Conservation (phyloP, 2,797 vertebrate species). For the Sternarchorhynchus goeldii region DNA sequence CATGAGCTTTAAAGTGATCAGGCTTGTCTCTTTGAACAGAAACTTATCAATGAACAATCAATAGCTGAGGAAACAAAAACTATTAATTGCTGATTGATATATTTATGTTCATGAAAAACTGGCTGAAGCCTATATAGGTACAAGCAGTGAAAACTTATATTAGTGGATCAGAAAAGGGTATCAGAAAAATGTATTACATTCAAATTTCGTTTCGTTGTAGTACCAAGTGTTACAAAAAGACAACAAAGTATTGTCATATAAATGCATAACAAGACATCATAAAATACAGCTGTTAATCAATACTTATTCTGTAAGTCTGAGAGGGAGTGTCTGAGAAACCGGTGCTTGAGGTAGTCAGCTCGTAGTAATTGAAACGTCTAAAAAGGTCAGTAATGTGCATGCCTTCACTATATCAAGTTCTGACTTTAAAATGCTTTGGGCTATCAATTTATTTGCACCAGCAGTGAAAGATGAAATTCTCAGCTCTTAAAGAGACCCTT, state of each 20-base stretch:
- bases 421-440: constrained; percentile 1
- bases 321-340: not conserved
- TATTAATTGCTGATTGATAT: too few relatives aligned
- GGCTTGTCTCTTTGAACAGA: too few relatives aligned
- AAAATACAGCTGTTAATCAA: not conserved
- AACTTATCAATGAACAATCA: too few relatives aligned
- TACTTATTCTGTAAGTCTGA: not conserved
- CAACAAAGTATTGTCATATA: not conserved
- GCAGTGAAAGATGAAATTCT: constrained; percentile 1
- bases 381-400: constrained; percentile 10
- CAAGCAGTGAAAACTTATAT: too few relatives aligned
- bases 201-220: too few relatives aligned
- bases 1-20: too few relatives aligned
- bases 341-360: not conserved
- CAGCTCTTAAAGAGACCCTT: not conserved
- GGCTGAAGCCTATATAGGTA: too few relatives aligned
- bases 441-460: not conserved
- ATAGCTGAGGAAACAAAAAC: too few relatives aligned
- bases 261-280: not conserved
- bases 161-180: too few relatives aligned
- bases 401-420: not conserved
- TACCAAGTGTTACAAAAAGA: too few relatives aligned
- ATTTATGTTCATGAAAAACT: too few relatives aligned
- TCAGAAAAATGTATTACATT: too few relatives aligned
- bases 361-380: not conserved